Base-by-base conservation (phyloP, 2,888 invertebrate species). In the Ophion slaviceki region DNA sequence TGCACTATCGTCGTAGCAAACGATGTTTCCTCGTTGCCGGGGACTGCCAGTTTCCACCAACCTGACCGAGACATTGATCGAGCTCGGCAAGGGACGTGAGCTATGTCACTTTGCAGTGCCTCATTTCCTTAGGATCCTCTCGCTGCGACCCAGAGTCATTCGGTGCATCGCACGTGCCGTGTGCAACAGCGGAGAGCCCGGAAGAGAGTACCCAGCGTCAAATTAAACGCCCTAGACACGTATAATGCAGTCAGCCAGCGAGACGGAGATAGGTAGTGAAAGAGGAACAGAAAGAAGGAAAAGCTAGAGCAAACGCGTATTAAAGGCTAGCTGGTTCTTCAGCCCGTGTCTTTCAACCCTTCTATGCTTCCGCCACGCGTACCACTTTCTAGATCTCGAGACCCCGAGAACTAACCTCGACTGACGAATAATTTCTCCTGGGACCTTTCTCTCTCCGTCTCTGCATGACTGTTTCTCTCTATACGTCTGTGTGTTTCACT, bases 71-170 rank as follows among this genome's bases (percentile, higher is more conserved):
- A 87, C 87, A 83, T 85, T 87, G 87, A 87, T 87, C 80, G 86
- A 87, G 75, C 74, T 82, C 61, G 70, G 78, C 82, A 64, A 71
- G 77, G 59, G 61, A 82, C 81, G 75, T 86, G 87, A 87, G 86
- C 82, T 85, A 87, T 85, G 86, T 84, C 80, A 80, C 71, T 67
- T 79, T 68, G 86, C 64, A 81, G 77, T 86, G 87, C 71, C 87
- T 87, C 87, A 87, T 87, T 87, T 86, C 87, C 87, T 87, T 86
- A 85, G 80, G 80, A 82, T 71, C 70, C 82, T 85, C 85, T 61
- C 70, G 79, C 67, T 70, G 82, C 85, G 20, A 61, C 14, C 82
- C 47, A 47, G 45, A 82, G 66, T 79, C 75, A 82, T 68, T 47
- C 67, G 68, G 83, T 62, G 47, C 36, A n/a, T 62, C 74, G 61